Evolutionary conservation across 2,888 invertebrate genomes (phyloP), one percentile per base, ranked within the genome.

Genomic region (Psococerastis gibbosa): DNA sequence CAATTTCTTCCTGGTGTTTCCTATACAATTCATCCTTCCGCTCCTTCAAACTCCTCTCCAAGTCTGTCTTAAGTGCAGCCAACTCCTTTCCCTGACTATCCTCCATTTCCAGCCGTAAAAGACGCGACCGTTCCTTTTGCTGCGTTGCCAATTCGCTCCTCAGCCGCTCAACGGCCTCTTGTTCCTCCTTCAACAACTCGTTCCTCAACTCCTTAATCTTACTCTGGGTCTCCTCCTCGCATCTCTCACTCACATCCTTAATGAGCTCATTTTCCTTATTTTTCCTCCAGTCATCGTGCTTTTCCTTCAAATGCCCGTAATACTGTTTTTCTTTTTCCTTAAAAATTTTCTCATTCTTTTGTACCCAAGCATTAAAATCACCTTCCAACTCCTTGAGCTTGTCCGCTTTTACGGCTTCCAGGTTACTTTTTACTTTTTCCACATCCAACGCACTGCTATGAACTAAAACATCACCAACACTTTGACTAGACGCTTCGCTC

Each of bases 21-120:
- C 60, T 66, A 18, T 71, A 68, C 6, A 73, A 58, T 43, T 65
- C 62, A 8, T 64, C 66, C 32, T 73, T 55, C 50, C 66, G 66
- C 22, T 62, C 56, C 50, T 69, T 61, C 52, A 68, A 57, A 55
- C 68, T 58, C 52, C 64, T 57, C 52, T 56, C 57, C 43, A 62
- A 43, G 35, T 58, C 56, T 2, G 34, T 43, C 20, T 59, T 57
- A 22, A 57, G 57, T 8, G 58, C 57, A 22, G 65, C 62, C 22
- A 69, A 47, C 17, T 67, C 57, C 41, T 62, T 59, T 1, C 60
- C 58, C 34, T 63, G 62, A 1, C 63, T 59, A 42, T 64, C 62
- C 42, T 67, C 65, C n/a, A 69, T 52, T 47, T 69, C 66, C 2
- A 58, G 57, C 43, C 65, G 64, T 17, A 69, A 56, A 6, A 64